These are phyloP conservation scores for Aurelia aurita complex sp. Pacific DNA, from an alignment of 30 jellyfish, hydroid and myxozoan genomes.

Conservation along the genomic window DNA sequence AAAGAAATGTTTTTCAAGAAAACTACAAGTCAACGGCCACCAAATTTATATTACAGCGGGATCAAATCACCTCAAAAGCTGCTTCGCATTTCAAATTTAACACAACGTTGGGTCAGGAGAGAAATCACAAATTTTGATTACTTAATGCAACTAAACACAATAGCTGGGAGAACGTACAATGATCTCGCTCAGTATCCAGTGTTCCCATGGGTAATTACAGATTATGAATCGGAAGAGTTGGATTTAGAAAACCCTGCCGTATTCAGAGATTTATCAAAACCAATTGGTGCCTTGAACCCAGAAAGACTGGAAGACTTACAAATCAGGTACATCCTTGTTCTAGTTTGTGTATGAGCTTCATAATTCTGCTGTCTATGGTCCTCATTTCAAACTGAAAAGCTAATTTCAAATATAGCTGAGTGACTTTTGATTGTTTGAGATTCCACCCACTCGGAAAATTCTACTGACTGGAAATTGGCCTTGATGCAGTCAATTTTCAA, in stretches of 20 bases:
- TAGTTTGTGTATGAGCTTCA: background rate
- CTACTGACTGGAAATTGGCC: too few species aligned
- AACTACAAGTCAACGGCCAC: conserved; percentile 65
- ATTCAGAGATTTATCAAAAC: conserved; percentile 83
- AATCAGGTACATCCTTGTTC: conserved; percentile 52
- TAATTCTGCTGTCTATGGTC: background rate
- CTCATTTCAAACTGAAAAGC: too few species aligned
- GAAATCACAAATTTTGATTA: conserved; percentile 92
- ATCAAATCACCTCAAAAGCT: conserved; percentile 85
- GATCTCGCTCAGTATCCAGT: conserved; percentile 98
- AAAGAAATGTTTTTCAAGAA: conserved; percentile 70
- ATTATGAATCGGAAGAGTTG: conserved; percentile 73
- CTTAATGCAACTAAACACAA: conserved; percentile 90
- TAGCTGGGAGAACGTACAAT: conserved; percentile 96
- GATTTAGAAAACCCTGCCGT: conserved; percentile 72
- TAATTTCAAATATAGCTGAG: too few species aligned
- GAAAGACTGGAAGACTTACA: conserved; percentile 64
- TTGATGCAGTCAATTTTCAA: too few species aligned
- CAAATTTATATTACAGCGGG: conserved; percentile 89
- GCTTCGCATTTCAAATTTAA: conserved; percentile 74
- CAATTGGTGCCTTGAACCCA: conserved; percentile 84
- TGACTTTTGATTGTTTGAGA: too few species aligned
- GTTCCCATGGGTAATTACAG: conserved; percentile 94
- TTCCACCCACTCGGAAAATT: too few species aligned
- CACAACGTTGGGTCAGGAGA: conserved; percentile 91